Evolutionary conservation across 2,888 invertebrate genomes (phyloP), one percentile per base, ranked within the genome.

Genomic region (Perdita meconis): DNA sequence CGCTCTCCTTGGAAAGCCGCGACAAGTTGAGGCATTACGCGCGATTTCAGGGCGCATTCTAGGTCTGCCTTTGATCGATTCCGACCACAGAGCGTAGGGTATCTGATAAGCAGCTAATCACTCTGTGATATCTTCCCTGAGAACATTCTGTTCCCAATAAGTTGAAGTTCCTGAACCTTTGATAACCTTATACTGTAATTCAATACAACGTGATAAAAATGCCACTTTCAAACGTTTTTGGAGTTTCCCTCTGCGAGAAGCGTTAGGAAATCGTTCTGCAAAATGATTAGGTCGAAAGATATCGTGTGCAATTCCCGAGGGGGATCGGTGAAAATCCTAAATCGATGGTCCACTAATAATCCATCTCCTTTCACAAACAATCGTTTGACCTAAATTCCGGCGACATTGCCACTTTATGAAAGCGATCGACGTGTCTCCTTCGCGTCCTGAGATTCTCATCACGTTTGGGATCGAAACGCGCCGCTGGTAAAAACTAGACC

Each of bases 341-440:
- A n/a, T n/a, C n/a, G n/a, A n/a, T n/a, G n/a, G 56, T 30, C 51
- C 63, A 59, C 59, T 74, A 77, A 76, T 75, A 72, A 70, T 66
- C 50, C 44, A 44, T 42, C 73, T 64, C 80, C 76, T 68, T 68
- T 73, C 70, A 68, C 66, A 70, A 53, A 22, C 60, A 69, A 70
- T 65, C 82, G 64, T 83, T 83, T 83, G 80, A 83, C 82, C 82
- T 44, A 80, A 74, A 83, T 83, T 72, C 73, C 50, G 0, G 3
- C 42, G 59, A 42, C 57, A 67, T 50, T 42, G 56, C 57, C 47
- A 60, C 50, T 55, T 53, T 36, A 36, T 16, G 55, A 66, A 64
- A 81, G 44, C 63, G 44, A 63, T 38, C 10, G 40, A 50, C 24
- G 50, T 13, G 13, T 40, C 53, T 30, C 30, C 30, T 30, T 6